phyloP scores from a whole-genome alignment of 2,797 vertebrate species.

The Chelonia mydas region DNA sequence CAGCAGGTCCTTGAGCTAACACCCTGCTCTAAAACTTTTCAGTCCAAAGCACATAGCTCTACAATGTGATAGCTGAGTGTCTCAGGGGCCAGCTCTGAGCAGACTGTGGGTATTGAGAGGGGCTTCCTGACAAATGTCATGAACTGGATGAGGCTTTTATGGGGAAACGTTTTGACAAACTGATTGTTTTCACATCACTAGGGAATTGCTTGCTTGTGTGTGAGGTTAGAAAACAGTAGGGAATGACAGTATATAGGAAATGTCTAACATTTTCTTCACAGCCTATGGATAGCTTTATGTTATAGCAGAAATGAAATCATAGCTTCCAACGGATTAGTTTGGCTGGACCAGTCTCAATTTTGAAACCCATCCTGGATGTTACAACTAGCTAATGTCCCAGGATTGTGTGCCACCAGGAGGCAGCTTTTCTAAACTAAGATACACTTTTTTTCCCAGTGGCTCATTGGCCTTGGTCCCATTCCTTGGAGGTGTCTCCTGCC shows the following conservation, averaged over 20 bases:
- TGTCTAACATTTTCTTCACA: neutral
- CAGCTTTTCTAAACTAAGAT: neutral
- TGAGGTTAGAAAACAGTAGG: neutral
- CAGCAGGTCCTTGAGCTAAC: neutral
- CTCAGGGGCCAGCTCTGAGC: neutral
- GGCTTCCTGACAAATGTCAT: neutral
- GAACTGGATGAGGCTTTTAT: neutral
- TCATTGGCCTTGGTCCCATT: neutral
- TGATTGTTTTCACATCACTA: neutral
- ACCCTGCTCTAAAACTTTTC: neutral
- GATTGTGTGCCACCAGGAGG: neutral
- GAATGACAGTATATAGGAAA: neutral
- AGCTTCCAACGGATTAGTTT: neutral
- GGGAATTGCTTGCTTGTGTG: neutral
- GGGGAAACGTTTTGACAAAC: neutral
- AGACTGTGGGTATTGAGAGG: neutral
- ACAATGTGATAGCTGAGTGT: neutral
- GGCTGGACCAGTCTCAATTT: neutral
- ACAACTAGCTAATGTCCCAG: neutral
- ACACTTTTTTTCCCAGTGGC: neutral
- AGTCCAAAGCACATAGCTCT: neutral
- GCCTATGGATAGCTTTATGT: neutral
- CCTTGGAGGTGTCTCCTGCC: neutral
- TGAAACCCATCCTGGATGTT: accelerated
- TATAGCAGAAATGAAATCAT: neutral